Evolutionary conservation across 2,113 vertebrate species (phyloP), one percentile per base, ranked within the genome.

Genomic region (Physeter macrocephalus): DNA sequence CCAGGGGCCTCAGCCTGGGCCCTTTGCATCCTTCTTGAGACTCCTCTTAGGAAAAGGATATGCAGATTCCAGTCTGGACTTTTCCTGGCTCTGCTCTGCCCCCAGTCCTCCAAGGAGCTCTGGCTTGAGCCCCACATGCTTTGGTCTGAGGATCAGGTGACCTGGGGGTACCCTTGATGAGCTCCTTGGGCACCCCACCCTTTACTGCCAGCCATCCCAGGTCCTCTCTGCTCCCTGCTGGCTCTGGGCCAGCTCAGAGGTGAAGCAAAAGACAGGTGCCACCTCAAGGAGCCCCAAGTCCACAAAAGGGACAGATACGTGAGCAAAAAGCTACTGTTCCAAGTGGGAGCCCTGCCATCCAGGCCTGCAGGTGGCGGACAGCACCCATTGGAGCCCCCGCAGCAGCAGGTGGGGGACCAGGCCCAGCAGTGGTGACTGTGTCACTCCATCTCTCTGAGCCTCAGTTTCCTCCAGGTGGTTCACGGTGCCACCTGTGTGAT

Each of bases 81-180:
- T 34, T 34, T 41, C 82, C 36, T 85, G 29, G 21, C 1, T 36
- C 83, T 2, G 1, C 52, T 69, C 62, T 8, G 49, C 8, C 20
- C 25, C 52, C 1, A 1, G 69, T 27, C 34, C 23, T 67, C 31
- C 17, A 5, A 6, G 62, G 25, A 7, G 7, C 36, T n/a, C 74
- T 36, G 34, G 52, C 67, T 14, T 2, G 67, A 49, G 39, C 61
- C 52, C 39, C 69, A 20, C 9, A 23, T 2, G 14, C 12, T 54
- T 62, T 62, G 20, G 20, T 54, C 39, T 71, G 77, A 43, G 52
- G 66, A 25, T n/a, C 6, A 8, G 14, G 15, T 5, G 29, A 57
- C n/a, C 39, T 36, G 39, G 0, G 15, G 31, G 23, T 4, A 11
- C 12, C 27, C 29, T 21, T 0, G 8, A 46, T 13, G 25, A 54